These are phyloP conservation scores for Prietella phreatophila DNA, from an alignment of 2,113 vertebrate species.

Conservation along the genomic window DNA sequence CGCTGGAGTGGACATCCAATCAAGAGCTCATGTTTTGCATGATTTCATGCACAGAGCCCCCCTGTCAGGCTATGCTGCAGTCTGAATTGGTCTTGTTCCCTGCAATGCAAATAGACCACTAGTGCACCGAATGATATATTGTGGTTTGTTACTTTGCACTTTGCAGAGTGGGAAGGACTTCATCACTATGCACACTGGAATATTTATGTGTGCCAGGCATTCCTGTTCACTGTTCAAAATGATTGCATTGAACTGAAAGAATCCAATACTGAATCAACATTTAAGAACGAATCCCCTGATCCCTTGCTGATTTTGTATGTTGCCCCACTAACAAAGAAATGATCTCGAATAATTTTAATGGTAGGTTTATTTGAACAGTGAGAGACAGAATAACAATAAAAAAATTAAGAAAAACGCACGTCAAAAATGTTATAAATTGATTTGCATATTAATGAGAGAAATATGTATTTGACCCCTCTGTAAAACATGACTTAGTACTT, in stretches of 20 bases:
- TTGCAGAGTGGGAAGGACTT: background rate
- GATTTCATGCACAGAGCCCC: constrained; percentile 47
- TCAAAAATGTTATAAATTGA: no score
- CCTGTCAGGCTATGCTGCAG: constrained; percentile 21
- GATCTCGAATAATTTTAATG: no score
- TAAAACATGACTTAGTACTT: no score
- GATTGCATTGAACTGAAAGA: background rate
- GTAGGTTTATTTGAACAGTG: no score
- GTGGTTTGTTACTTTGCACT: constrained; percentile 41
- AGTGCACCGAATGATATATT: constrained; percentile 37
- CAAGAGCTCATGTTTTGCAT: constrained; percentile 57
- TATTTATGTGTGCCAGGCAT: background rate
- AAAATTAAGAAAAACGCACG: no score
- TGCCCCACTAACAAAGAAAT: no score
- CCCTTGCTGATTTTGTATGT: no score
- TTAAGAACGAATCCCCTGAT: no score
- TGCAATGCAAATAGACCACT: constrained; percentile 45
- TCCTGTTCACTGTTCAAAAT: background rate
- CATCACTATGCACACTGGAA: background rate
- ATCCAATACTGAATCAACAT: background rate
- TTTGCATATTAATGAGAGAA: no score
- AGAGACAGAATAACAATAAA: no score
- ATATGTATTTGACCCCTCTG: no score
- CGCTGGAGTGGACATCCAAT: constrained; percentile 54
- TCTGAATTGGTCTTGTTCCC: constrained; percentile 44